Conservation (phyloP, 2,888 invertebrate genomes). For the Volucella zonaria region DNA sequence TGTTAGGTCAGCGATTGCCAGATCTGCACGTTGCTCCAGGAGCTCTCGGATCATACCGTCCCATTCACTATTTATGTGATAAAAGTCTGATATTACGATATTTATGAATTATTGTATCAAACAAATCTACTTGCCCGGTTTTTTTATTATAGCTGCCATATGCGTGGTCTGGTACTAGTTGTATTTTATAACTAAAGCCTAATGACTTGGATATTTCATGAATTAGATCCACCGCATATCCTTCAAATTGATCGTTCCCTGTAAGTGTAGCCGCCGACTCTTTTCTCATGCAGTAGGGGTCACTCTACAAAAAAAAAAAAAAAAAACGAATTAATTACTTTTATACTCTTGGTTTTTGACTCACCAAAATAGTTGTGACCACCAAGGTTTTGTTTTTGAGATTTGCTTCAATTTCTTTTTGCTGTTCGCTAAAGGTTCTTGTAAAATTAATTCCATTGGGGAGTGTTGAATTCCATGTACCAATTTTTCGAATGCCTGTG, state of each 20-base stretch:
- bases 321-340: background rate
- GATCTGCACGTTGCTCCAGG: slow-evolving; percentile 94
- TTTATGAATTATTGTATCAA: background rate
- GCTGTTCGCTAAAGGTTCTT: slow-evolving; percentile 91
- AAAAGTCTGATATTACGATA: background rate
- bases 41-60: slow-evolving; percentile 95
- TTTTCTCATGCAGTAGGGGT: slow-evolving; percentile 97
- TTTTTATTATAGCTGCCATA: slow-evolving; percentile 92
- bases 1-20: slow-evolving; percentile 98
- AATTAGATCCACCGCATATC: slow-evolving; percentile 96
- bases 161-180: slow-evolving; percentile 92
- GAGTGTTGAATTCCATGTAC: slow-evolving; percentile 92
- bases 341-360: slow-evolving; percentile 77
- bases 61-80: slow-evolving; percentile 87
- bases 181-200: slow-evolving; percentile 94
- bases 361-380: slow-evolving; percentile 95
- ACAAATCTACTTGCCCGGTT: slow-evolving; percentile 82
- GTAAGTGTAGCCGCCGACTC: slow-evolving; percentile 91
- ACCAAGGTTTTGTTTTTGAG: slow-evolving; percentile 95
- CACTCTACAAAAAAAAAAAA: slow-evolving; percentile 86
- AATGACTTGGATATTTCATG: slow-evolving; percentile 94
- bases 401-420: slow-evolving; percentile 94
- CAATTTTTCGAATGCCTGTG: slow-evolving; percentile 92
- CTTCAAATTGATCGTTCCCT: slow-evolving; percentile 96
- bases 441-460: slow-evolving; percentile 93